Evolutionary conservation across 2,797 vertebrate species (phyloP).

Genomic region (Mormyrus proboscirostris): DNA sequence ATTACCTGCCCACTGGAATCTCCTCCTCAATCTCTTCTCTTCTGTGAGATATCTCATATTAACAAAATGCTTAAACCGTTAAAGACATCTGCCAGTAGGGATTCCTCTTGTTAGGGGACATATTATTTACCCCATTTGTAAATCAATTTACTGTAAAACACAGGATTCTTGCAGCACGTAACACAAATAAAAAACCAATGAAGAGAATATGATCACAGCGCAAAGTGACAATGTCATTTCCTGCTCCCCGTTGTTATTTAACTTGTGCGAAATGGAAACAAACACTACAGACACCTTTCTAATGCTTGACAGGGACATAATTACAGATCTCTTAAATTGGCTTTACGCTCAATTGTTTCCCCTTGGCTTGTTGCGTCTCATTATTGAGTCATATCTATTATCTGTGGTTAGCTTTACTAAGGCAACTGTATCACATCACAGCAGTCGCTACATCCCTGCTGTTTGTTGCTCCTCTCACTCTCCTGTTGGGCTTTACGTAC

Average conservation of each 20-base stretch:
- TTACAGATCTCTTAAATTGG: slow-evolving; percentile 9
- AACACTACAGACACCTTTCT: neutral
- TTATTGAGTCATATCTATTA: neutral
- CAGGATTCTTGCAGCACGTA: neutral
- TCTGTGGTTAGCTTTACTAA: neutral
- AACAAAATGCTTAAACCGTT: neutral
- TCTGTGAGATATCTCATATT: neutral
- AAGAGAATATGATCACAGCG: neutral
- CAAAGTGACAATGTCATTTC: neutral
- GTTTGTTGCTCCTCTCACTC: neutral
- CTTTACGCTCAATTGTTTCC: slow-evolving; percentile 1
- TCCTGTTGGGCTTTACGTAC: neutral
- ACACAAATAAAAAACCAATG: neutral
- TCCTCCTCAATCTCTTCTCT: neutral
- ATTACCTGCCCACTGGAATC: neutral
- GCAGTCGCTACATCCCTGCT: neutral
- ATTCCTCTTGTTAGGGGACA: neutral
- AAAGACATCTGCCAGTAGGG: neutral
- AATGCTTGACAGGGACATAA: slow-evolving; percentile 7
- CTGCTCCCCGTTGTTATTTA: neutral
- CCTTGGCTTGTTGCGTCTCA: neutral
- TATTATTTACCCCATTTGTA: neutral
- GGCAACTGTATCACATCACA: neutral
- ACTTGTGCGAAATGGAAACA: neutral
- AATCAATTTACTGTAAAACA: slow-evolving; percentile 2